These are phyloP conservation scores for Rhagium mordax DNA, from an alignment of 2,888 invertebrate species.

Conservation along the genomic window DNA sequence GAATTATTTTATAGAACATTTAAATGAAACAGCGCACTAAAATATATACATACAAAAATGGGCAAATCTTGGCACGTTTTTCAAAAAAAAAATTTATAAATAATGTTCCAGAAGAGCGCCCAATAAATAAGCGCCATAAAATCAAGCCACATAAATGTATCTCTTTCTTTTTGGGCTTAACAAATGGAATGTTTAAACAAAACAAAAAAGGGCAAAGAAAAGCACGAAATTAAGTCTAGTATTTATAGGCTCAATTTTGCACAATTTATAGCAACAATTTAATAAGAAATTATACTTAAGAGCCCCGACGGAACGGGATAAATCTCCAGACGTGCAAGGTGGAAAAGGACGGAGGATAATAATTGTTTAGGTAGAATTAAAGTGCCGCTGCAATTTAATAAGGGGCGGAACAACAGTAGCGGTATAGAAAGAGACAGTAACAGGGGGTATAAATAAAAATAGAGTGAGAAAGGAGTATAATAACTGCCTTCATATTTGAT, in stretches of 20 bases:
- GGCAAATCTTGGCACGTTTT: too few species aligned
- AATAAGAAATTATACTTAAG: conserved; percentile 19
- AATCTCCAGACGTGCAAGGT: conserved; percentile 10
- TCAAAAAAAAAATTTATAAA: too few species aligned
- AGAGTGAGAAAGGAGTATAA: conserved; percentile 57
- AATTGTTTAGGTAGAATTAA: conserved; percentile 67
- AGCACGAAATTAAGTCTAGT: conserved; percentile 13
- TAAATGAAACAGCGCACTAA: too few species aligned
- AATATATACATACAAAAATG: too few species aligned
- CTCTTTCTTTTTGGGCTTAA: background rate
- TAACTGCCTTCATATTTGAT: conserved; percentile 65
- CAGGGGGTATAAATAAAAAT: conserved; percentile 39
- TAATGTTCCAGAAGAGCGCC: too few species aligned
- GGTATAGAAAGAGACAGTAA: conserved; percentile 51
- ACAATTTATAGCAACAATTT: conserved; percentile 25
- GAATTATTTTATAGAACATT: too few species aligned
- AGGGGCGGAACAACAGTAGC: conserved; percentile 67
- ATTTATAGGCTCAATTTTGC: conserved; percentile 26
- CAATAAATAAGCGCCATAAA: background rate
- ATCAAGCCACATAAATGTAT: background rate
- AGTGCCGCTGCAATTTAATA: conserved; percentile 67
- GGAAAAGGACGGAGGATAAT: conserved; percentile 60
- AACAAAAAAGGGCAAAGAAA: conserved; percentile 4
- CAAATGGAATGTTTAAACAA: background rate
- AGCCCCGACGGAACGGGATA: background rate